Evolutionary conservation across 2,113 vertebrate species (phyloP).

Genomic region (Pseudopodoces humilis): DNA sequence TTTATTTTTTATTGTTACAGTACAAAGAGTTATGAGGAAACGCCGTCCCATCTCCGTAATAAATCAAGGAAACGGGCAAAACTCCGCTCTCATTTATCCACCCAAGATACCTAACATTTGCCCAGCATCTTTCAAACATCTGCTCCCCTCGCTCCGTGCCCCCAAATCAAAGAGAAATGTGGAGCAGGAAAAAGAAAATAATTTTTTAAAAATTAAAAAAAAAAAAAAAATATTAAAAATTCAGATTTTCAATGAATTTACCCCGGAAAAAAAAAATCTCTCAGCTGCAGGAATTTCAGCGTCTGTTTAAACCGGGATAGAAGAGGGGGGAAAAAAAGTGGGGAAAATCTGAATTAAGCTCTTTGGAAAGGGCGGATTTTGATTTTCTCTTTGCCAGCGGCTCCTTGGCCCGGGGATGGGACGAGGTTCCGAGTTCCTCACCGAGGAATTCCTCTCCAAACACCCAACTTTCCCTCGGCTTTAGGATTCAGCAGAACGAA

Average conservation of each 20-base stretch:
- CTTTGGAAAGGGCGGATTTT: not conserved
- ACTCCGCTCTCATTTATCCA: conserved; percentile 38
- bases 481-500: not conserved
- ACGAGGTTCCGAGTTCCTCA: not conserved
- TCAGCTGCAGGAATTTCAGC: not conserved
- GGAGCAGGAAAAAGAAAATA: too few relatives aligned
- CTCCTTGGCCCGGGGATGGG: not conserved
- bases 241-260: conserved; percentile 7
- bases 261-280: not conserved
- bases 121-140: conserved; percentile 62
- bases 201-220: not conserved
- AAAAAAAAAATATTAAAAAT: not conserved
- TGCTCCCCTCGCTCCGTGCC: not conserved
- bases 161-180: conserved; percentile 26
- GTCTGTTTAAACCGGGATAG: fast-evolving
- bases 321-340: fast-evolving
- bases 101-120: conserved; percentile 51
- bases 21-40: conserved; percentile 63
- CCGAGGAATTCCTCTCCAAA: not conserved
- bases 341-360: not conserved
- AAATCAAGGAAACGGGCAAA: conserved; percentile 62
- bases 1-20: conserved; percentile 44
- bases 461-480: not conserved
- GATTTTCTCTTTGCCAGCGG: not conserved
- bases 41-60: conserved; percentile 24